phyloP scores from a whole-genome alignment of 2,797 vertebrate genomes.

The Sphenodon punctatus region DNA sequence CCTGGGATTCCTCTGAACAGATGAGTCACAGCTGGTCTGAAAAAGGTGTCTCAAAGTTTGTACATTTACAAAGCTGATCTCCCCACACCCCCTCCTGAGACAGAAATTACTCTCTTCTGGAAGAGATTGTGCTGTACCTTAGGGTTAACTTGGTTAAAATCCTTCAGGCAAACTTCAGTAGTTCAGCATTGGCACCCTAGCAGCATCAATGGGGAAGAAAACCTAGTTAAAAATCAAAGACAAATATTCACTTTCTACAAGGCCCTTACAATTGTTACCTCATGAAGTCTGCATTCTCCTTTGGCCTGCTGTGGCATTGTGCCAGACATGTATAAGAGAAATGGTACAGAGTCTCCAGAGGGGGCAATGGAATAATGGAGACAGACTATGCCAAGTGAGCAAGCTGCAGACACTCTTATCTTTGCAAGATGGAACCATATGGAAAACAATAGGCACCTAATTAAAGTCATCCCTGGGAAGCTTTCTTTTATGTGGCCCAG shows the following conservation, averaged over 20 bases:
- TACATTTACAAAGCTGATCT: background rate
- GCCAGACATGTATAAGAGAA: background rate
- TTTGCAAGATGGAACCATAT: background rate
- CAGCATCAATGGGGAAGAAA: accelerated
- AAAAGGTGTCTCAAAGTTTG: background rate
- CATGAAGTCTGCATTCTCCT: accelerated
- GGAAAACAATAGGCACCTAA: background rate
- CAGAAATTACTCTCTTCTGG: background rate
- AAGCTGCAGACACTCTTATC: accelerated
- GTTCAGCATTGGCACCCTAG: background rate
- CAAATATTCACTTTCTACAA: accelerated
- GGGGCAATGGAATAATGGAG: accelerated
- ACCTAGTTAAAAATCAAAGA: background rate
- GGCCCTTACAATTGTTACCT: background rate
- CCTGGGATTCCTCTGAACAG: background rate
- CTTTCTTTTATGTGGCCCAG: accelerated
- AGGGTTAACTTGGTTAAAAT: background rate
- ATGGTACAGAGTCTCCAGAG: accelerated
- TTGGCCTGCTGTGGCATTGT: accelerated
- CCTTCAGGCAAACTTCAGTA: background rate
- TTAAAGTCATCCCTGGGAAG: background rate
- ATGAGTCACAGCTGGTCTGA: background rate
- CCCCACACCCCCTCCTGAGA: background rate
- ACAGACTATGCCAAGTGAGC: background rate
- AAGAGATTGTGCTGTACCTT: background rate